Base-by-base conservation (phyloP, 2,113 vertebrate species). In the Mohoua ochrocephala region DNA sequence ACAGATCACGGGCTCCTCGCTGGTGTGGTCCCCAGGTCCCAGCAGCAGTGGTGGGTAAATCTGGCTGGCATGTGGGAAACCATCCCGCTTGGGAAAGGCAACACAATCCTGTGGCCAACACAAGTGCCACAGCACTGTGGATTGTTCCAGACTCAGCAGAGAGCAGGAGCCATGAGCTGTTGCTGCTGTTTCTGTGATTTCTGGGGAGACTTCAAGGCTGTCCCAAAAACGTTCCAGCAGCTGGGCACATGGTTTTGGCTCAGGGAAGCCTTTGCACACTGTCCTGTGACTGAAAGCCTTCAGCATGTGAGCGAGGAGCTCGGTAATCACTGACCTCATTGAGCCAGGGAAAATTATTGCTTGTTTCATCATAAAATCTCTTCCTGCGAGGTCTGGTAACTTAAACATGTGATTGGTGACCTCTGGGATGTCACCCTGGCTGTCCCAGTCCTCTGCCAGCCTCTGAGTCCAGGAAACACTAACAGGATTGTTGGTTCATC, bases 281-380 rank as follows among this genome's bases (percentile, higher is more conserved):
- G 50, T 35, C 3, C 17, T 0, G 1, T 19, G 30, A 28, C 52
- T 13, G 42, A 53, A 50, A 41, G 39, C 9, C 52, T 50, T 61
- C 10, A 7, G 13, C 0, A 0, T 2, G 7, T 1, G 6, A 86
- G 22, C 0, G 0, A 87, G 57, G 11, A 76, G 14, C 15, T 80
- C 22, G 41, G 4, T n/a, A 44, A 31, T 11, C 4, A 1, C 33
- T 13, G 14, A 57, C n/a, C 30, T 65, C 21, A 21, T 26, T 1
- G 2, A 76, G 39, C 8, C 10, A 15, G 61, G 44, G 37, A 44
- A 75, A 83, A 68, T 11, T 6, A 31, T 3, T 59, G 18, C 7
- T 65, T 9, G 2, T 52, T 63, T 73, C 11, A 8, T 10, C 11
- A 24, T 11, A 20, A 65, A 89, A 37, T 7, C 17, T 73, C 28